Conservation (phyloP, 2,888 invertebrate genomes). For the Eubasilissa splendida region DNA sequence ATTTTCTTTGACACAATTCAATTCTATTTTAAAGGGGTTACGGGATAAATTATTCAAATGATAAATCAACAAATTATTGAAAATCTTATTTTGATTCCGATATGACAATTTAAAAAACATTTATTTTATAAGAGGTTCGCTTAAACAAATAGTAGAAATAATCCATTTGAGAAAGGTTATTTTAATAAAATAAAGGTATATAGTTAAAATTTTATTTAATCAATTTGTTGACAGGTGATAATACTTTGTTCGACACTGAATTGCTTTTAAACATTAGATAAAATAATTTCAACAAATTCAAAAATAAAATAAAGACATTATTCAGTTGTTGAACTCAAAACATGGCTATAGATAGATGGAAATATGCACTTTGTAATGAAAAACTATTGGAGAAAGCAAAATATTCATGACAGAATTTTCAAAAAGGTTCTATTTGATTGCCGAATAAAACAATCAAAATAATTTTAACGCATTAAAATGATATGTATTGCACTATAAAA, state of each 20-base stretch:
- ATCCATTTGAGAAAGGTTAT: too few species aligned
- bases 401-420: too few species aligned
- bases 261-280: slow-evolving; percentile 4
- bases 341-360: not conserved
- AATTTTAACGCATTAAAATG: not conserved
- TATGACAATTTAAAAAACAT: too few species aligned
- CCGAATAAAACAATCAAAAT: not conserved
- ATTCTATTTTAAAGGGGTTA: too few species aligned
- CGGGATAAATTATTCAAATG: too few species aligned
- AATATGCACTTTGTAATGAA: slow-evolving; percentile 16
- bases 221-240: slow-evolving; percentile 34
- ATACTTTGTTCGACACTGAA: slow-evolving; percentile 26
- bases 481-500: not conserved
- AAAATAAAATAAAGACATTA: slow-evolving; percentile 13
- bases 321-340: not conserved
- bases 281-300: not conserved
- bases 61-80: too few species aligned
- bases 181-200: not conserved
- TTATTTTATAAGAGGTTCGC: too few species aligned
- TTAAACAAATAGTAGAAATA: too few species aligned
- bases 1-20: too few species aligned
- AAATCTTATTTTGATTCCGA: too few species aligned
- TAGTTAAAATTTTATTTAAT: slow-evolving; percentile 39
- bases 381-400: slow-evolving; percentile 3
- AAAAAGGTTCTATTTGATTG: too few species aligned